Base-by-base conservation (phyloP, 2,113 vertebrate genomes). In the Cromileptes altivelis region DNA sequence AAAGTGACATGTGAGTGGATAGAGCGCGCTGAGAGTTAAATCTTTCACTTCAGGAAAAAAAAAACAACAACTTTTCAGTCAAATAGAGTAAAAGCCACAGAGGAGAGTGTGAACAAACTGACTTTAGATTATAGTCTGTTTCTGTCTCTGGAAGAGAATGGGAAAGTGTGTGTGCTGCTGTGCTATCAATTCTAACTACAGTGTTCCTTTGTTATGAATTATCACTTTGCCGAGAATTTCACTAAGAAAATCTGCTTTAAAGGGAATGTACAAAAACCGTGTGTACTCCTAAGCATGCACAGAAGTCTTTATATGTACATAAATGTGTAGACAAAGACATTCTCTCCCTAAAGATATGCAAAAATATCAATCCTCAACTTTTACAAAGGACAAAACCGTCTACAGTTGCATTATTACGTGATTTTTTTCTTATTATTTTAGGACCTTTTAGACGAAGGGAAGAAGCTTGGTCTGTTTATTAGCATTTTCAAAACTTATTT, bases 1-100 rank as follows among this genome's bases (percentile, higher is more conserved):
- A 93, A 93, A 93, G 89, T 92, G 91, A 92, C 90, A 93, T 82
- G 82, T 84, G 88, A 91, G 86, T 69, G 86, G 71, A 91, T 89
- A 42, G 83, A 91, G 89, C 82, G 88, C 71, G 10, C 77, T 71
- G 84, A 89, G 91, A 93, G 85, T 93, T 90, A 90, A 92, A 93
- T 90, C 91, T 90, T 88, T 89, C 81, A 89, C 87, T 89, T 80
- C 70, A 83, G 62, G 37, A 70, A 75, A 81, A 84, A 25, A 30
- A 58, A 70, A 81, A 76, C 89, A 30, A 81, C 7, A 81, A 85
- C 74, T 80, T 93, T 80, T 91, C 84, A 91, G 75, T 90, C 77
- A 85, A 90, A 88, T 86, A 73, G 70, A 85, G 82, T 85, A 89
- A 88, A 89, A 88, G 78, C 88, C 85, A 88, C 85, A 86, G 85